Percentiles rank a stretch among this genome's conserved stretches.
Evolutionary conservation across 2,888 invertebrate species (phyloP).

Genomic region (Epirrita christyi): DNA sequence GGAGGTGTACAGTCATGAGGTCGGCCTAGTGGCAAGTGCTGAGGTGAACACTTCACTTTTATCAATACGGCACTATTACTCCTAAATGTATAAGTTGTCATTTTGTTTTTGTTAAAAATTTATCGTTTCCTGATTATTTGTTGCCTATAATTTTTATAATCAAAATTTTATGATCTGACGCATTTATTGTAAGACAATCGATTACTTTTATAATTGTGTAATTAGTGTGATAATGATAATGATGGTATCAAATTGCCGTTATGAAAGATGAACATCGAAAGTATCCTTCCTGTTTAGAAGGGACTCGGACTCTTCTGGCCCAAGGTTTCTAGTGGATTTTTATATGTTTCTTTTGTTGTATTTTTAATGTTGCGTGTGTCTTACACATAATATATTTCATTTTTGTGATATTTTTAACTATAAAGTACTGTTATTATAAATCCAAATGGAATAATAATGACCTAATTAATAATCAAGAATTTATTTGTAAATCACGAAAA

Average conservation of each 20-base stretch:
- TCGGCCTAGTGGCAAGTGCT: conserved; percentile 37
- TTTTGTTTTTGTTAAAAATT: conserved; percentile 78
- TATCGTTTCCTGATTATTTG: conserved; percentile 83
- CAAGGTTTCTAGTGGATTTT: conserved; percentile 84
- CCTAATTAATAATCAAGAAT: conserved; percentile 85
- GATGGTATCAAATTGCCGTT: conserved; percentile 84
- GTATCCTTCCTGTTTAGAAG: conserved; percentile 85
- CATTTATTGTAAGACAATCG: conserved; percentile 85
- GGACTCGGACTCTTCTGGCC: conserved; percentile 83
- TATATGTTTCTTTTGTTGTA: conserved; percentile 84
- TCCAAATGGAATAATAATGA: conserved; percentile 84
- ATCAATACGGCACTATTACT: conserved; percentile 83
- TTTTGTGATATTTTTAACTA: conserved; percentile 86
- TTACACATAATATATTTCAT: conserved; percentile 86
- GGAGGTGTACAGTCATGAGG: conserved; percentile 26
- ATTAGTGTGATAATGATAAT: conserved; percentile 84
- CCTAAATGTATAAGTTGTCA: conserved; percentile 79
- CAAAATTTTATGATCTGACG: conserved; percentile 85
- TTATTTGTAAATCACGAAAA: conserved; percentile 84
- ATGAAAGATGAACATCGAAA: conserved; percentile 84
- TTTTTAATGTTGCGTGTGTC: conserved; percentile 85
- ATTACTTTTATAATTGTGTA: conserved; percentile 84
- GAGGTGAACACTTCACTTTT: conserved; percentile 77
- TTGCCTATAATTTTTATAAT: conserved; percentile 81
- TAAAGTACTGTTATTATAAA: conserved; percentile 85